Base-by-base conservation (phyloP, 1,140 invertebrate genomes). In the Dufourea novaeangliae region DNA sequence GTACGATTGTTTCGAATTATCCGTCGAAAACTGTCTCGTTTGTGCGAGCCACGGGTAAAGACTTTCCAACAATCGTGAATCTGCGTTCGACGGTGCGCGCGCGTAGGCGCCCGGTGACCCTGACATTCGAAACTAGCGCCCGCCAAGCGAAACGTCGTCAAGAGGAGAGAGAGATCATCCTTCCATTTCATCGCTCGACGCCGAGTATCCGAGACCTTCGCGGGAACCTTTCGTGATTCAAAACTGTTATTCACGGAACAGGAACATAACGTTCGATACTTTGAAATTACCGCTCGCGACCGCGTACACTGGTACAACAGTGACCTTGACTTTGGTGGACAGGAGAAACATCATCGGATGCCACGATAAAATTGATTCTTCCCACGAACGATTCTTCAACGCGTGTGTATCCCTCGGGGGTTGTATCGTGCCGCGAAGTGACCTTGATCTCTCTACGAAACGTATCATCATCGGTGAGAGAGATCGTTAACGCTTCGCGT, bases 101-200 rank as follows among this genome's bases (percentile, higher is more conserved):
- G 76, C 83, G 77, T 61, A 62, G 74, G 80, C 87, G 84, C 79
- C 34, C 86, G 85, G 86, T 88, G 88, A 88, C 88, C 88, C 86
- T 89, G 88, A 89, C 88, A 88, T 84, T 88, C 86, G 79, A 50
- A 12, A 74, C 22, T 25, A 68, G 56, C 50, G n/a, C 27, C 41
- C 67, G 64, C 46, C 46, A 63, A 64, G 74, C 72, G 59, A 59
- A 68, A 37, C 56, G 72, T 8, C 74, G 50, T 39, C 50, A 17
- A 32, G 32, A n/a, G 52, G 52, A 37, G 20, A 29, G 37, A 37
- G 56, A 50, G 37, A 74, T 46, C 50, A 41, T 71, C 67, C 7
- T 41, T n/a, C 14, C 8, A 2, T 34, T 5, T 44, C 1, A 2
- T 27, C 14, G 52, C 10, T 32, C 32, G 17, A 7, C 34, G 39